Conservation (phyloP, 2,797 vertebrate genomes). For the Botia almorhae region DNA sequence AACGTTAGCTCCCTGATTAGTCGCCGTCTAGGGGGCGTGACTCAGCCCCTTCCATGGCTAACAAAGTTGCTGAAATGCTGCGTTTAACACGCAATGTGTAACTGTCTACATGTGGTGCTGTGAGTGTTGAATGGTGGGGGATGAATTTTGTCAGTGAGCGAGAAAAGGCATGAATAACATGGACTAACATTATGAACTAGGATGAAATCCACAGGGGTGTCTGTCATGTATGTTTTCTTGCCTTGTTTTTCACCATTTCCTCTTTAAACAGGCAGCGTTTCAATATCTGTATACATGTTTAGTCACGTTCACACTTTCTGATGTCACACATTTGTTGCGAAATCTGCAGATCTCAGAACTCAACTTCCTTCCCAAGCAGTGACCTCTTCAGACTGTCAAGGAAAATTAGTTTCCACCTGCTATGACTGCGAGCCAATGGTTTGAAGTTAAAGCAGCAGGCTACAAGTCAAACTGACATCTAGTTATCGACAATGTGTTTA, state of each 20-base stretch:
- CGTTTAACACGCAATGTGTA: slow-evolving; percentile 19
- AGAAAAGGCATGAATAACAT: slow-evolving; percentile 19
- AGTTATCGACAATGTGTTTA: background rate
- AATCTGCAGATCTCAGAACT: no score
- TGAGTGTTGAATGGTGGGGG: background rate
- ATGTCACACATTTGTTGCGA: background rate
- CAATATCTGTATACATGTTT: background rate
- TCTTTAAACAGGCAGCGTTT: background rate
- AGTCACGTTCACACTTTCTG: background rate
- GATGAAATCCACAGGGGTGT: background rate
- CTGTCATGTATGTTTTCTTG: background rate
- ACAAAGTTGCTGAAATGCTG: slow-evolving; percentile 40
- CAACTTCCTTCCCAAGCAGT: no score
- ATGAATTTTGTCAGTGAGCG: background rate
- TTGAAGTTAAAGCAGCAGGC: no score
- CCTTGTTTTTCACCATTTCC: background rate
- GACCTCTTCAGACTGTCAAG: no score
- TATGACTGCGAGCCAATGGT: no score
- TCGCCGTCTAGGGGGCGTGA: background rate
- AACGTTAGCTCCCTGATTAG: slow-evolving; percentile 48
- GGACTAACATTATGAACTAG: background rate
- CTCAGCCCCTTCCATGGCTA: slow-evolving; percentile 19
- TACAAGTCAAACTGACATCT: background rate
- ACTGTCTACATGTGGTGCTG: background rate
- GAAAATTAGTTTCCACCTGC: no score